Base-by-base conservation (phyloP, 2,113 vertebrate species). In the Platichthys flesus region DNA sequence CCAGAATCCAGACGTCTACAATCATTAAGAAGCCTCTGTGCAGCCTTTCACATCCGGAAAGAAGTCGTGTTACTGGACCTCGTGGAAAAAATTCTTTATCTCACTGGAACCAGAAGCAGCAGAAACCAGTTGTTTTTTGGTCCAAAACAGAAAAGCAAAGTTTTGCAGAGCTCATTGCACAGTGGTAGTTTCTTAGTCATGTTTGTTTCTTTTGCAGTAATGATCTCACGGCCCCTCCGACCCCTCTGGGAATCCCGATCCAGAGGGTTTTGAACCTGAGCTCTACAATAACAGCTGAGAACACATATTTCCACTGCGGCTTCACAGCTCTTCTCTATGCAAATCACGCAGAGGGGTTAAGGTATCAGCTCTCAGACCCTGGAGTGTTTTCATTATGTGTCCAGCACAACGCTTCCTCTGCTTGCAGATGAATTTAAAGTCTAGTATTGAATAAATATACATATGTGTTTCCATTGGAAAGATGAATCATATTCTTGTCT, bases 151-250 rank as follows among this genome's bases (percentile, higher is more conserved):
- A 24, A 37, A 37, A 37, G 35, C n/a, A 5, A 15, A 56, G 23
- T 16, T 18, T 69, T 2, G 13, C 0, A 28, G 68, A 69, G 21
- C 51, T 6, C 15, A 31, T 14, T 31, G 63, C 26, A 21, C 1
- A 8, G 31, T 20, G 14, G 31, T 13, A 2, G 12, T 14, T 42
- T 14, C 13, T 15, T 12, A n/a, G 3, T 65, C 40, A 37, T 37
- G 35, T 37, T 49, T 40, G 35, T 31, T 28, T 13, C 49, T 58
- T 65, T 63, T 18, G 35, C 8, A 60, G 40, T 75, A 59, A 74
- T 26, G 2, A 74, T 49, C 65, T 59, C 23, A 59, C 20, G 14
- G 35, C 31, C 45, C 24, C 54, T 52, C 45, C 42, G 14, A 40
- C 5, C n/a, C 51, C 54, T 52, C 26, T 42, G 55, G 23, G 35